Base-by-base conservation (phyloP, 2,888 invertebrate species). In the Hirtodrosophila histrioides region DNA sequence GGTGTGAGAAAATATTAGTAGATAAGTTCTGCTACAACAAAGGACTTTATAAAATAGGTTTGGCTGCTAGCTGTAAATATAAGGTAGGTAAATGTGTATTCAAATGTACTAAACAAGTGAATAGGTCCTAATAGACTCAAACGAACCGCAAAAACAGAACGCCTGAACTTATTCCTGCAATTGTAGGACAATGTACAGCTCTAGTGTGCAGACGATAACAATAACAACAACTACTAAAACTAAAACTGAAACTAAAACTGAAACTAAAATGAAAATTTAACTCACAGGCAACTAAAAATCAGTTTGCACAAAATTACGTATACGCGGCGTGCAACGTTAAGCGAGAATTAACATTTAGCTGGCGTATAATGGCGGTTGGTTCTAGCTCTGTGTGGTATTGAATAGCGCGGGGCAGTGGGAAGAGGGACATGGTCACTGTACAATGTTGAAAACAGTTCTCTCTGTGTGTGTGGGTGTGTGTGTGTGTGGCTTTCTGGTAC, bases 271-370 rank as follows among this genome's bases (percentile, higher is more conserved):
- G 63, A 44, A 50, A 70, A 63, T 36, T 41, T 55, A 60, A 64
- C 70, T 69, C 60, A 17, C 37, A 57, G 51, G 45, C 65, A 80
- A 84, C 87, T 84, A 82, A 84, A 81, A 82, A 82, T 82, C 82
- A 87, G 87, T 82, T 82, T 85, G 65, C 65, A 69, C 75, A 24
- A 71, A 69, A 86, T 86, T 84, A 81, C 81, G 82, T 71, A 81
- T 76, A 86, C 80, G 75, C 63, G 51, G 53, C 60, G 66, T 70
- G 70, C 66, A 70, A 45, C 64, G 54, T 65, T 84, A 84, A 86
- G 60, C 85, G 81, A 69, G 75, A 81, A 82, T 82, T 82, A 82
- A 81, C 82, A 82, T 82, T 86, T 86, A 71, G 54, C 81, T 61
- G 63, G 73, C 66, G 66, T 54, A 81, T 77, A 84, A 69, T 75